Evolutionary conservation across 2,888 invertebrate genomes (phyloP).

Genomic region (Drosophila kuntzei): DNA sequence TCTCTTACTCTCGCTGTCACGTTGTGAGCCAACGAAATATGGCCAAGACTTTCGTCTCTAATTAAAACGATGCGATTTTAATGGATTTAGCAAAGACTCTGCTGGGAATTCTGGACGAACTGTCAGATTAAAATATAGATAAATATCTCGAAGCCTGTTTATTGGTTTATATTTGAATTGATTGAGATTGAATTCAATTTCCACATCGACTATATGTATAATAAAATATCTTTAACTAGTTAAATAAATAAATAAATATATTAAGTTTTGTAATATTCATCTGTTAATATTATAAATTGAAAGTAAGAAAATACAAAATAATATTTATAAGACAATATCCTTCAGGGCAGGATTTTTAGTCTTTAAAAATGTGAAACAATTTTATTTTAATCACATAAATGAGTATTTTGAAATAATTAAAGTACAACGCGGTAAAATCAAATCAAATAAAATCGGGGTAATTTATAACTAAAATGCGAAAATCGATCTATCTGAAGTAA

Average conservation of each 20-base stretch:
- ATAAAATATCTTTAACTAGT: background rate
- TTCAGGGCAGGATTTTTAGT: too few relatives aligned
- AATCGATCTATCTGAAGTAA: too few relatives aligned
- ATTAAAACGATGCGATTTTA: conserved; percentile 74
- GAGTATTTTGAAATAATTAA: too few relatives aligned
- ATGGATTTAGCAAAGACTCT: conserved; percentile 56
- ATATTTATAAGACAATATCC: too few relatives aligned
- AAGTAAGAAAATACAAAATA: background rate
- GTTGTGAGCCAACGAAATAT: conserved; percentile 58
- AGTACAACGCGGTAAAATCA: too few relatives aligned
- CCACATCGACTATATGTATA: background rate
- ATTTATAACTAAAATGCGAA: too few relatives aligned
- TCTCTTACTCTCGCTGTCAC: conserved; percentile 21
- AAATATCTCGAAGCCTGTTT: background rate
- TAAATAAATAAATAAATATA: too few relatives aligned
- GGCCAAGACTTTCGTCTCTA: conserved; percentile 57
- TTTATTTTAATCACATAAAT: too few relatives aligned
- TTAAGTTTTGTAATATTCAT: too few relatives aligned
- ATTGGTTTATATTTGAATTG: background rate
- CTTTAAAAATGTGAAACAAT: too few relatives aligned
- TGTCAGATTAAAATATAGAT: conserved; percentile 25
- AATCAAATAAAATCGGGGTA: too few relatives aligned
- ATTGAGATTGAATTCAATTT: background rate
- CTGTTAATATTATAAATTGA: background rate
- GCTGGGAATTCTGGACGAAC: conserved; percentile 11